Percentiles rank a stretch among this genome's conserved stretches.
phyloP scores from a whole-genome alignment of 2,888 invertebrate genomes.

The Polyploca ridens region DNA sequence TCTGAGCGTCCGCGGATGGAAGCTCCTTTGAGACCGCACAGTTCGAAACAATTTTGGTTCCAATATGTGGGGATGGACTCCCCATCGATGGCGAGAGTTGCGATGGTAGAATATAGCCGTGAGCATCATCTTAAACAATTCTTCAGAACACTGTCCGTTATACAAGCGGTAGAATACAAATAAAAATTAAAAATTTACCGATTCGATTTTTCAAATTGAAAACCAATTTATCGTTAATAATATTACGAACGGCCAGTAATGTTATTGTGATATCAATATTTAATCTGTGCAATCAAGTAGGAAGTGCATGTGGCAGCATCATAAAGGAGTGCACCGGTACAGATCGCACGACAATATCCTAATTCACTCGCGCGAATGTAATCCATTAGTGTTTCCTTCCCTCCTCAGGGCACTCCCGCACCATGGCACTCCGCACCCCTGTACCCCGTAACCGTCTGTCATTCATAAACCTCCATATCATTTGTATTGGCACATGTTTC shows the following conservation, averaged over 20 bases:
- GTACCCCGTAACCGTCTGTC: constrained; percentile 66
- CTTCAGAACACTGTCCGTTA: too few relatives aligned
- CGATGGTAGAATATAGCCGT: too few relatives aligned
- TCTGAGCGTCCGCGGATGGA: too few relatives aligned
- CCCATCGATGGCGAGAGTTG: too few relatives aligned
- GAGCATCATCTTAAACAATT: too few relatives aligned
- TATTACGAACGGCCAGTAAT: background rate
- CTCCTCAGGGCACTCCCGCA: constrained; percentile 40
- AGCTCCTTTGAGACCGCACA: too few relatives aligned
- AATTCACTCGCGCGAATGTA: constrained; percentile 83
- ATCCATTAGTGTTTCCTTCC: constrained; percentile 77
- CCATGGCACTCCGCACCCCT: constrained; percentile 25
- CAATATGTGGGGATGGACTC: too few relatives aligned
- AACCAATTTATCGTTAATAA: background rate
- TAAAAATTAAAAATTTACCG: background rate
- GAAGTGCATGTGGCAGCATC: constrained; percentile 49
- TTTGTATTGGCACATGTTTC: constrained; percentile 84
- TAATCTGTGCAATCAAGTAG: constrained; percentile 51
- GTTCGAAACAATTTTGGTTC: too few relatives aligned
- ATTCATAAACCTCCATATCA: constrained; percentile 83
- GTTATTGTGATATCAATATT: constrained; percentile 49
- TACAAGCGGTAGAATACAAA: too few relatives aligned
- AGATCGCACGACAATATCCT: constrained; percentile 83
- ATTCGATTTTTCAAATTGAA: background rate
- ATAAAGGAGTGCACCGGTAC: constrained; percentile 81